Evolutionary conservation across 2,113 vertebrate genomes (phyloP).

Genomic region (Sinosuthora webbiana): DNA sequence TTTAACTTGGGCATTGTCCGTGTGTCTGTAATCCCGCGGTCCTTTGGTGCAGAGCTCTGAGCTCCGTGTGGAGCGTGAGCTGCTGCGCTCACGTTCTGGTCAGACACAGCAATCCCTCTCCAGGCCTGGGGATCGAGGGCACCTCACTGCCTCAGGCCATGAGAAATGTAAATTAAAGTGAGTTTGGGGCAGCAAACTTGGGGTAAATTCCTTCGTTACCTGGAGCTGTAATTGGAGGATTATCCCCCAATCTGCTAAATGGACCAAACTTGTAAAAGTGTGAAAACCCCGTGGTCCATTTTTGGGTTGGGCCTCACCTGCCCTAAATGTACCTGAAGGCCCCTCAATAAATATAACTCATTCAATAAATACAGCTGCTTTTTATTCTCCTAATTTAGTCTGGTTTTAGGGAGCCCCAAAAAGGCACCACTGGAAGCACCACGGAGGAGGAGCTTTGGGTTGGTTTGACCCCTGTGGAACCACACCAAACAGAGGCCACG

Average conservation of each 20-base stretch:
- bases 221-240: not conserved
- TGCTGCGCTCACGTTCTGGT: not conserved
- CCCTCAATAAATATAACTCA: no score
- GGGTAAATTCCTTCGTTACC: not conserved
- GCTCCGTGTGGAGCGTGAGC: not conserved
- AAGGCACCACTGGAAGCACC: not conserved
- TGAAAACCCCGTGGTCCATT: not conserved
- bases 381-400: not conserved
- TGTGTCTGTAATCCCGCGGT: not conserved
- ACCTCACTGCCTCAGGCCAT: not conserved
- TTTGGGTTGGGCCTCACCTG: not conserved
- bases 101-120: not conserved
- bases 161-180: not conserved
- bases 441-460: not conserved
- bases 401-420: not conserved
- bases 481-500: not conserved
- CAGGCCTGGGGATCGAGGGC: not conserved
- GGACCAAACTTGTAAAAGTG: not conserved
- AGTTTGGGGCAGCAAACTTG: not conserved
- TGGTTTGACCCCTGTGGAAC: not conserved
- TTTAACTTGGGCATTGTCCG: not conserved
- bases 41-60: not conserved
- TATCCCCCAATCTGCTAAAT: not conserved
- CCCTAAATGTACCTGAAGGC: not conserved
- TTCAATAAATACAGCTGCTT: not conserved